Base-by-base conservation (phyloP, 2,888 invertebrate species). In the Acleris sparsana region DNA sequence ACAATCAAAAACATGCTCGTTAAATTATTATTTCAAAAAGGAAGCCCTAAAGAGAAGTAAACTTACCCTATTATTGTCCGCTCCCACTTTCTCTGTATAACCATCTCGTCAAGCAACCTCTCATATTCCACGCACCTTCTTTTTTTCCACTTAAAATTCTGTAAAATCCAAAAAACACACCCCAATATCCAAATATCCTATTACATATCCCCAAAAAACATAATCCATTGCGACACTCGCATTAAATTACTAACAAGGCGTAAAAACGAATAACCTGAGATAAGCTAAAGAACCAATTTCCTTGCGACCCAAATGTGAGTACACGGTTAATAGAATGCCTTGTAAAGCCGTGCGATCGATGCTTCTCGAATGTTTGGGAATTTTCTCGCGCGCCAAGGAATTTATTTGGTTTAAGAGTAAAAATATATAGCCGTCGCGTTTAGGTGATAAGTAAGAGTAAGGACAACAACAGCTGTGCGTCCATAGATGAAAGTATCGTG, bases 281-380 rank as follows among this genome's bases (percentile, higher is more conserved):
- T 70, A 70, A 70, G 68, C 70, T 53, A 55, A 65, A 62, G 69
- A 68, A 70, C 63, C 70, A 68, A 70, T 68, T 70, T 70, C 68
- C 68, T 63, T 55, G 66, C 51, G 56, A 64, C 53, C 51, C 56
- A 68, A 69, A 70, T 68, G 70, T 67, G 62, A 67, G 63, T 55
- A 59, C 63, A 68, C 53, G 66, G 46, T 61, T 69, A 68, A 68
- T 69, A 69, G 69, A 70, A 69, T 70, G 67, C 67, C 64, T 53
- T 44, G 39, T 17, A 53, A 59, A 48, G 25, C 63, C 29, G 33
- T 17, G 29, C 59, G 64, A 64, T 59, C 59, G 64, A 64, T 64
- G 29, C 9, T 20, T 39, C 39, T 33, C 25, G 29, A 18, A 33
- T 48, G 18, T 20, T 44, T 16, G 18, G 55, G 46, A 22, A 55